phyloP scores from a whole-genome alignment of 1,140 invertebrate species.

The Piezodorus guildinii region DNA sequence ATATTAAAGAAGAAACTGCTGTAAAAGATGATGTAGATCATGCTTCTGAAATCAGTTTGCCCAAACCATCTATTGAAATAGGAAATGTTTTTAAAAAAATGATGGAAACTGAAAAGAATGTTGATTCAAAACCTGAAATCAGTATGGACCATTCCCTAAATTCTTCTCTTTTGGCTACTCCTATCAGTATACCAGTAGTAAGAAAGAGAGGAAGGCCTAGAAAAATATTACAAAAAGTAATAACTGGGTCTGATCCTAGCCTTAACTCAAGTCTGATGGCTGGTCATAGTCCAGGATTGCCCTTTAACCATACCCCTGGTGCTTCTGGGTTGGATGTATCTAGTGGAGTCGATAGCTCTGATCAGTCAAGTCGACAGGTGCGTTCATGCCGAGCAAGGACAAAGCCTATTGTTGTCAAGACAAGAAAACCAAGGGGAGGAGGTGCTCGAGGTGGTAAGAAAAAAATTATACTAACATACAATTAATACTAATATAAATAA shows the following conservation, averaged over 20 bases:
- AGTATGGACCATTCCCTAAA: neutral
- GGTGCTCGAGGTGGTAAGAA: constrained; percentile 14
- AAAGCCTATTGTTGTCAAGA: constrained; percentile 22
- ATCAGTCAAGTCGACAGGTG: constrained; percentile 11
- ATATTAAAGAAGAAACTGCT: neutral
- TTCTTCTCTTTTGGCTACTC: neutral
- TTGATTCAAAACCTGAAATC: neutral
- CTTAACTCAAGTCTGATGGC: no score
- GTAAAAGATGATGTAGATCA: no score
- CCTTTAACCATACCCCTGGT: no score
- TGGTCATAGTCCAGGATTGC: no score
- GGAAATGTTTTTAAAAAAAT: neutral
- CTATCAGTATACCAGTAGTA: neutral
- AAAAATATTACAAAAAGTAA: neutral
- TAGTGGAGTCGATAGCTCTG: constrained; percentile 13
- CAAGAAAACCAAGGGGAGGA: constrained; percentile 24
- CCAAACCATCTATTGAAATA: neutral
- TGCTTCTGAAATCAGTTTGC: neutral
- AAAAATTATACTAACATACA: no score
- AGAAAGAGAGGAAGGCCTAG: constrained; percentile 20
- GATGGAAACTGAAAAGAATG: constrained; percentile 1
- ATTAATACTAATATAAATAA: no score
- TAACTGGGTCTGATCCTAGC: no score
- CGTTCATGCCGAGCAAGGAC: constrained; percentile 25
- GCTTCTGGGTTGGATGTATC: neutral